phyloP scores from a whole-genome alignment of 2,113 vertebrate species.

The Ceyx melanurus region DNA sequence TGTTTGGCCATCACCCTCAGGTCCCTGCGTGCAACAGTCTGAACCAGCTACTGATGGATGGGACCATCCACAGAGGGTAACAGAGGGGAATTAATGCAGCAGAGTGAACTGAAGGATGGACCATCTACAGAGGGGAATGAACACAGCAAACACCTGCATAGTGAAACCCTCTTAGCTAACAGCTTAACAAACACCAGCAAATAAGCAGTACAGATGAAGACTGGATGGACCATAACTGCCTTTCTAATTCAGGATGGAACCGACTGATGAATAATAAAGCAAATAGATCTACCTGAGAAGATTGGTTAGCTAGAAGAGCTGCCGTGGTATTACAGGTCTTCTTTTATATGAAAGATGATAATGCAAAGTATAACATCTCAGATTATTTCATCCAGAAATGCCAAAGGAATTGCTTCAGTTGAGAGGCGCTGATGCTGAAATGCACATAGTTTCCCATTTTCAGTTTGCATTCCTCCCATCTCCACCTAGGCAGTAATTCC shows the following conservation, averaged over 20 bases:
- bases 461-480: neutral
- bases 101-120: neutral
- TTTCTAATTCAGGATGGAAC: neutral
- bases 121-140: neutral
- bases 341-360: neutral
- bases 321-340: neutral
- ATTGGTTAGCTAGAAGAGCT: neutral
- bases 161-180: neutral
- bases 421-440: neutral
- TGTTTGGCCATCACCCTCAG: neutral
- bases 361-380: neutral
- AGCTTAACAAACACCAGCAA: neutral
- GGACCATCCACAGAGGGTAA: neutral
- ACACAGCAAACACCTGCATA: neutral
- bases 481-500: neutral
- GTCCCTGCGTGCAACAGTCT: neutral
- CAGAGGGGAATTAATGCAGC: too few relatives aligned
- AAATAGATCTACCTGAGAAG: neutral
- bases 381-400: neutral
- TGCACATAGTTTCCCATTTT: neutral
- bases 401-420: neutral
- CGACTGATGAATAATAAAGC: neutral
- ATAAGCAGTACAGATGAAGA: neutral
- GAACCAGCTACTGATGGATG: neutral
- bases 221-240: neutral